phyloP scores from a whole-genome alignment of 2,888 invertebrate species.

The Xylota sylvarum region DNA sequence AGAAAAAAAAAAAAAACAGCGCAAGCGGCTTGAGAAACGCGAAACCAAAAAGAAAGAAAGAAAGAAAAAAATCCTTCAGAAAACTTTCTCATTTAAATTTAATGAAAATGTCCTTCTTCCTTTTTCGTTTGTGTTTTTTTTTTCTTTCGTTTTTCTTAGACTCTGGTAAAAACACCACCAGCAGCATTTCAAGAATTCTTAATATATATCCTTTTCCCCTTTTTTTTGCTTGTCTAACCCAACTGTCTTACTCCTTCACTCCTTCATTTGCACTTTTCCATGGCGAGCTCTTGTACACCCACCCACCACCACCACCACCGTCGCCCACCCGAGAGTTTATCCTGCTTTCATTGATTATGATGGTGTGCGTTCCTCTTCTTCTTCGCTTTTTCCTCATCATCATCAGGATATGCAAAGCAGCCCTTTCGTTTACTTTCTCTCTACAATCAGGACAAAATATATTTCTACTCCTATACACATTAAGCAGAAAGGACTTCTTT shows the following conservation, averaged over 20 bases:
- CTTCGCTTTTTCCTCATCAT: conserved; percentile 37
- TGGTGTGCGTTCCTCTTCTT: conserved; percentile 70
- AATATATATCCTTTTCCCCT: conserved; percentile 70
- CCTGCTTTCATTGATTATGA: conserved; percentile 75
- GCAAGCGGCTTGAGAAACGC: conserved; percentile 71
- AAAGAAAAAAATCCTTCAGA: conserved; percentile 53
- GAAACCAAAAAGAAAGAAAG: conserved; percentile 31
- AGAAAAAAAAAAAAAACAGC: conserved; percentile 51
- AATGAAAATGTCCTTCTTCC: conserved; percentile 77
- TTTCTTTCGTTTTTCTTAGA: conserved; percentile 48
- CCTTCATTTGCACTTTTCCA: conserved; percentile 74
- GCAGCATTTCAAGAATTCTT: conserved; percentile 73
- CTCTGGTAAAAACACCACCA: conserved; percentile 60
- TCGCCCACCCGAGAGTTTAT: conserved; percentile 54
- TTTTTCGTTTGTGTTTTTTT: conserved; percentile 56
- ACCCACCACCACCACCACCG: neutral
- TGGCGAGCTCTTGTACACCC: conserved; percentile 28
- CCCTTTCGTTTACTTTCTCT: conserved; percentile 77
- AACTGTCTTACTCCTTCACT: conserved; percentile 73
- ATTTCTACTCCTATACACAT: conserved; percentile 72
- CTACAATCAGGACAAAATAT: conserved; percentile 74
- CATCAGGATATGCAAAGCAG: conserved; percentile 77
- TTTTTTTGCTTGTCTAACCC: conserved; percentile 62
- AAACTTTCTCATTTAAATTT: conserved; percentile 77
- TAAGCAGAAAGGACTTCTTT: conserved; percentile 66